phyloP scores from a whole-genome alignment of 2,113 vertebrate species.

The Hemicordylus capensis region DNA sequence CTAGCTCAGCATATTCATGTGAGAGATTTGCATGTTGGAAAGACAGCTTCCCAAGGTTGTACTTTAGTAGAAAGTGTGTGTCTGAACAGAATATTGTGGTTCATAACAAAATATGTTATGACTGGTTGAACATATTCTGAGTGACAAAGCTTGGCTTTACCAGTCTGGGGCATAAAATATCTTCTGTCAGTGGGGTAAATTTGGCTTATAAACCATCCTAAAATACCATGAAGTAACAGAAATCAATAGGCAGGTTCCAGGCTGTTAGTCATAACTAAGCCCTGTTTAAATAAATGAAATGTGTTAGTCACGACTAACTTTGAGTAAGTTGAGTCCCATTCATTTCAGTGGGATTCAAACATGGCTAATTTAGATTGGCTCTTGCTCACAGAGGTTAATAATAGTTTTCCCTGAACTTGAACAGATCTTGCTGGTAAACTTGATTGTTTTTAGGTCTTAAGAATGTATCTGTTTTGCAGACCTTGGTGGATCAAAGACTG shows the following conservation, averaged over 20 bases:
- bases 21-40: not conserved
- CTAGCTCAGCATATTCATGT: not conserved
- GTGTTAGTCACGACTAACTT: too few species aligned
- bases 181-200: not conserved
- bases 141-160: not conserved
- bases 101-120: not conserved
- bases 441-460: not conserved
- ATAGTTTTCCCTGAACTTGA: too few species aligned
- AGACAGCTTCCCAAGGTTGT: not conserved
- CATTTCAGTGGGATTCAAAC: too few species aligned
- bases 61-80: not conserved
- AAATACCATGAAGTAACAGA: not conserved
- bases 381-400: too few species aligned
- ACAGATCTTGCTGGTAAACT: not conserved
- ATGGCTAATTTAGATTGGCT: too few species aligned
- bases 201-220: not conserved
- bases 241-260: not conserved
- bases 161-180: not conserved
- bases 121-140: not conserved
- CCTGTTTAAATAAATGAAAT: too few species aligned
- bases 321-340: too few species aligned
- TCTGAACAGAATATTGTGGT: not conserved
- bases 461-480: not conserved
- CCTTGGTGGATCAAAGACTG: not conserved
- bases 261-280: not conserved